Percentiles rank a stretch among this genome's conserved stretches.
Evolutionary conservation across 2,888 invertebrate species (phyloP).

Genomic region (Dasysyrphus tricinctus): DNA sequence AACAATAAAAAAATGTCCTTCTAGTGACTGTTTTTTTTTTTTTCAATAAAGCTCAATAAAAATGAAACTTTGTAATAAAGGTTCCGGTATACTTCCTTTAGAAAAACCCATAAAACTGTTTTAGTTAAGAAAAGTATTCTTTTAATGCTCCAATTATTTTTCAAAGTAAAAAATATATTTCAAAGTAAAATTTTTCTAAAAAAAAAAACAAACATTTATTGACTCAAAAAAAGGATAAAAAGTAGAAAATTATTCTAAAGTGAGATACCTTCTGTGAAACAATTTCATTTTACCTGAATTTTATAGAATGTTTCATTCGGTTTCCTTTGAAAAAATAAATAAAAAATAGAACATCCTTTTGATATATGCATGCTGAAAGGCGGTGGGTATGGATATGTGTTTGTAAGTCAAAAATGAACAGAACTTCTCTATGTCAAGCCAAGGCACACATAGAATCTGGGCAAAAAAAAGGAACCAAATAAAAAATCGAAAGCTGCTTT

Average conservation of each 20-base stretch:
- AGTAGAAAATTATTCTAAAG: not conserved
- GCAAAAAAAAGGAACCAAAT: not conserved
- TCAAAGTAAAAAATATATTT: not conserved
- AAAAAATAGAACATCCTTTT: not conserved
- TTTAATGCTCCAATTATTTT: not conserved
- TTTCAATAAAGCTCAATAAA: no score
- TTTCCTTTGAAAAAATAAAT: not conserved
- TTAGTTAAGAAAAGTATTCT: not conserved
- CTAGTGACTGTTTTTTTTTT: no score
- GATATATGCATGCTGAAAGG: not conserved
- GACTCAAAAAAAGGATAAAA: not conserved
- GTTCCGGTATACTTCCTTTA: no score
- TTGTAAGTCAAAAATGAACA: slow-evolving; percentile 15
- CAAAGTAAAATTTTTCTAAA: not conserved
- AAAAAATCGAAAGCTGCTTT: slow-evolving; percentile 7
- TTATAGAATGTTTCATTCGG: not conserved
- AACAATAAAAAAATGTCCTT: no score
- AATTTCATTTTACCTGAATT: not conserved
- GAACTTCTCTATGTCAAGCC: slow-evolving; percentile 4
- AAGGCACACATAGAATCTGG: slow-evolving; percentile 6
- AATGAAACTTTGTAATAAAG: no score
- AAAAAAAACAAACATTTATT: not conserved
- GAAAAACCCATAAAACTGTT: no score
- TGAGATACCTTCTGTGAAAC: not conserved
- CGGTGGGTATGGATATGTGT: not conserved